phyloP scores from a whole-genome alignment of 2,797 vertebrate genomes.

The Myotis vivesi region DNA sequence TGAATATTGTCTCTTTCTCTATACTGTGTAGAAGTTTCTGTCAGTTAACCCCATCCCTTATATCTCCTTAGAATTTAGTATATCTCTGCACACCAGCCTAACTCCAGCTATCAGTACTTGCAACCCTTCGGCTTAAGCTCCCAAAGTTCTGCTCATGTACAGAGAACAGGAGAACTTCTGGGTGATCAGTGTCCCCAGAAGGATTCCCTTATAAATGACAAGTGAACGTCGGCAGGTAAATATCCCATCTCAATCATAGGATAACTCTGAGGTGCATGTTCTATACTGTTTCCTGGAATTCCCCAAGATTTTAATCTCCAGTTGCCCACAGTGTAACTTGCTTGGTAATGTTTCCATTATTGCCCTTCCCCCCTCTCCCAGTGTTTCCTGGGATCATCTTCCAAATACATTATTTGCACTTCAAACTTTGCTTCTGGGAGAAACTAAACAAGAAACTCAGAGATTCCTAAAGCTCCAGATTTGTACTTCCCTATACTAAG shows the following conservation, averaged over 20 bases:
- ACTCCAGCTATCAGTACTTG: background rate
- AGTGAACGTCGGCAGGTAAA: background rate
- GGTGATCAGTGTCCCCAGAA: background rate
- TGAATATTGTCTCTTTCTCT: background rate
- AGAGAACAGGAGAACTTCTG: background rate
- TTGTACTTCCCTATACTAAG: background rate
- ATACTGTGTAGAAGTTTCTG: background rate
- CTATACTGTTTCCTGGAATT: background rate
- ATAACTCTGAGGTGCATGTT: background rate
- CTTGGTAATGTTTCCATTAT: background rate
- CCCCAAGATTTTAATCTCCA: background rate
- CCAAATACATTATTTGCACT: background rate
- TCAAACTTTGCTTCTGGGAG: background rate
- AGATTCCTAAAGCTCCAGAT: background rate
- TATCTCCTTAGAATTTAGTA: background rate
- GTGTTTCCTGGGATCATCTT: background rate
- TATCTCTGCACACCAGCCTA: background rate
- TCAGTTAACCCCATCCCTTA: background rate
- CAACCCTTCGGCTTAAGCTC: background rate
- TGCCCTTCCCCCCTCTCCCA: background rate
- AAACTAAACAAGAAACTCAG: background rate
- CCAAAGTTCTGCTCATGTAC: background rate
- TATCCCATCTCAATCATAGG: background rate
- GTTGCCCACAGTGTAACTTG: background rate
- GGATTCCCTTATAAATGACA: background rate